Evolutionary conservation across 2,113 vertebrate genomes (phyloP), one percentile per base, ranked within the genome.

Genomic region (Miniopterus natalensis): DNA sequence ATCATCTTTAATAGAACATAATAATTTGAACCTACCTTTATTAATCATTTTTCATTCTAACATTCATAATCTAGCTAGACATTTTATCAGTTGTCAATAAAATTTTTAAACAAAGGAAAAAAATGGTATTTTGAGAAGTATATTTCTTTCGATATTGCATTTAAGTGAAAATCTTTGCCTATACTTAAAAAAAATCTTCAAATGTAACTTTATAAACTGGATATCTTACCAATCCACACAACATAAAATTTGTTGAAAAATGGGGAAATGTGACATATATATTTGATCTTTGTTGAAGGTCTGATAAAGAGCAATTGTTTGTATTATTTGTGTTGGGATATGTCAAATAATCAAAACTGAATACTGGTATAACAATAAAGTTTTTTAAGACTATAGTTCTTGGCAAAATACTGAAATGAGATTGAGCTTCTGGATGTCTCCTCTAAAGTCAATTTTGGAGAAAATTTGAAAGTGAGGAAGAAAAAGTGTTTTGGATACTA

Each of bases 1-100:
- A 83, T 94, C n/a, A 81, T 79, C 86, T 96, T 86, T 95, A 97
- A 96, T 85, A 59, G 18, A 84, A 63, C n/a, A 95, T 75, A 85
- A 93, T 91, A 89, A 96, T 80, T 92, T 84, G 21, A 92, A 70
- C 51, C 2, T 83, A 68, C 2, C 59, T 78, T 18, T 86, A 70
- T 85, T 90, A 81, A 81, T 94, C 40, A 78, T 73, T 84, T 94
- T 96, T 88, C 1, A 59, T 75, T 93, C n/a, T 75, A 90, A 84
- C 8, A 55, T 79, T 89, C 63, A 91, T 85, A 78, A 70, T 88
- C 42, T 63, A 59, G 29, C 20, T 88, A 96, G 96, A 83, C 9
- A 91, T 78, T 68, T 88, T 51, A 49, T 68, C 29, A 88, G 14
- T 63, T 96, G 57, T 81, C 18, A 95, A 80, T 9, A 92, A 53